These are phyloP conservation scores for Phrynocephalus versicolor DNA, from an alignment of 2,113 vertebrate species.

Conservation along the genomic window DNA sequence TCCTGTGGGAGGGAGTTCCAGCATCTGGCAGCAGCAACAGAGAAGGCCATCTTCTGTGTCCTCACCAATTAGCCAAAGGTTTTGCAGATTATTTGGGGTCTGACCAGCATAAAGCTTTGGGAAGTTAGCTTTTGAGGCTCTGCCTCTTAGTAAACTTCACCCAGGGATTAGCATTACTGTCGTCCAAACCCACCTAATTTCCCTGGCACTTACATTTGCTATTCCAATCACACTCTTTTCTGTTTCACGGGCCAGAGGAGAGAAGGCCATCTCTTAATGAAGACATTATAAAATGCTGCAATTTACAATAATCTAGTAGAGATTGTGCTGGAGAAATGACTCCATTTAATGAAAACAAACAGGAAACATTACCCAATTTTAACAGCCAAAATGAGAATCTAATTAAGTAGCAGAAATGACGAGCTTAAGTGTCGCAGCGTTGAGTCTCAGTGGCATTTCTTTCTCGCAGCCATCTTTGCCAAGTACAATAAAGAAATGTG, in stretches of 20 bases:
- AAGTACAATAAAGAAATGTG: slow-evolving; percentile 35
- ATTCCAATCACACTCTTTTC: not conserved
- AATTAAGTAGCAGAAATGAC: slow-evolving; percentile 51
- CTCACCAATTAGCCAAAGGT: not conserved
- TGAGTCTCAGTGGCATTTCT: slow-evolving; percentile 47
- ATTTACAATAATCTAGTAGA: slow-evolving; percentile 33
- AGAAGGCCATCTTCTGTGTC: no score
- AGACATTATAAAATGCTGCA: slow-evolving; percentile 5
- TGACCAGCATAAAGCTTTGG: not conserved
- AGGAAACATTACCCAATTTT: slow-evolving; percentile 51
- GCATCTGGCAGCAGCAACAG: no score
- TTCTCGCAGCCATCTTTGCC: not conserved
- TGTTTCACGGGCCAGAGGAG: slow-evolving; percentile 7
- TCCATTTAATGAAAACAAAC: slow-evolving; percentile 59
- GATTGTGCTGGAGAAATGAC: slow-evolving; percentile 31
- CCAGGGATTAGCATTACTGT: not conserved
- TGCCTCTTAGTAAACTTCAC: not conserved
- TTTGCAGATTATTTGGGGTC: not conserved
- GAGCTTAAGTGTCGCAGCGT: slow-evolving; percentile 16
- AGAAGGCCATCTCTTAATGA: not conserved
- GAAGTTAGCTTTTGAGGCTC: not conserved
- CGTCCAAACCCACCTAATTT: not conserved
- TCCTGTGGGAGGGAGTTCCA: no score
- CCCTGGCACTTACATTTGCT: not conserved
- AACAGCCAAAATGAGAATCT: slow-evolving; percentile 50